These are phyloP conservation scores for Corvus hawaiiensis DNA, from an alignment of 2,113 vertebrate genomes.

Conservation along the genomic window DNA sequence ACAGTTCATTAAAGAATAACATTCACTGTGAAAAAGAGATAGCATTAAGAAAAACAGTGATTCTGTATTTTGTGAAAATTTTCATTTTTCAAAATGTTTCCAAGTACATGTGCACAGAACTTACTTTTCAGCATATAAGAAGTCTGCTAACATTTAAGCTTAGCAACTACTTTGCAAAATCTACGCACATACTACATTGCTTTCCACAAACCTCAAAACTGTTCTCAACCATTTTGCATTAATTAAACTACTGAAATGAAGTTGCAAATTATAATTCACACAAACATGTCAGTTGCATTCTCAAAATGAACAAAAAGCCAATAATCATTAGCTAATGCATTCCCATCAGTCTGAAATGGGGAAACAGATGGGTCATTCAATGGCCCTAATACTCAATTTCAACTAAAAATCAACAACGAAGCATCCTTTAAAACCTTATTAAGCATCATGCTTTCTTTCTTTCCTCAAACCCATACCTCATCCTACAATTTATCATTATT, in stretches of 20 bases:
- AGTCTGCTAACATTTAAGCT: neutral
- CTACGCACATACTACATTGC: neutral
- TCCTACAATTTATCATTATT: neutral
- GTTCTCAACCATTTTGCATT: neutral
- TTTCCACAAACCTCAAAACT: neutral
- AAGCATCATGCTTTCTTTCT: neutral
- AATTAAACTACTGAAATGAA: neutral
- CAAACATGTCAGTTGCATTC: neutral
- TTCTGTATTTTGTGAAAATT: neutral
- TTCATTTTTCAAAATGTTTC: neutral
- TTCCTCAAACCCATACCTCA: neutral
- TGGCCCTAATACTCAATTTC: neutral
- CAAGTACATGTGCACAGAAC: neutral
- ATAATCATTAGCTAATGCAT: neutral
- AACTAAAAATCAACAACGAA: neutral
- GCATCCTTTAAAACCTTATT: conserved; percentile 27
- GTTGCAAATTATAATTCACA: neutral
- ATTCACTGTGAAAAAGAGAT: neutral
- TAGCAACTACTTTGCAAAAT: neutral
- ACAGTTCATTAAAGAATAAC: neutral
- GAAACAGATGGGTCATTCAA: neutral
- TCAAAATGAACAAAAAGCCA: neutral
- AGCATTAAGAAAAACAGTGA: neutral
- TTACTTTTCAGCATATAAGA: neutral
- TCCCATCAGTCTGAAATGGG: neutral